Percentiles rank a stretch among this genome's conserved stretches.
These are phyloP conservation scores for Vollenhovia emeryi DNA, from an alignment of 1,140 invertebrate species.

Conservation along the genomic window DNA sequence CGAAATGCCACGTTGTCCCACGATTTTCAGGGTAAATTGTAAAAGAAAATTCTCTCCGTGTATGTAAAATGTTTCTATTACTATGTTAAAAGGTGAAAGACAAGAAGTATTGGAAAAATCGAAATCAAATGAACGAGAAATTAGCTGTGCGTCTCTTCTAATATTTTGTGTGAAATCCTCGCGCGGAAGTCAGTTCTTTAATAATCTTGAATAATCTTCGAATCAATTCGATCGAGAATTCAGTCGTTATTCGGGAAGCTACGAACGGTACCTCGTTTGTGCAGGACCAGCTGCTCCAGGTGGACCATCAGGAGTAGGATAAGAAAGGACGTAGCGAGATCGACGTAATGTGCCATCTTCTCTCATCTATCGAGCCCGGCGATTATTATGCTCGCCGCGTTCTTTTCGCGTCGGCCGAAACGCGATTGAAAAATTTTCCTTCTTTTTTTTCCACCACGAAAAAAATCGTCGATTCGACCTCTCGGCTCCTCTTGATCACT, in stretches of 20 bases:
- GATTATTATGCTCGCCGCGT: neutral
- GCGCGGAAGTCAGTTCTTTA: neutral
- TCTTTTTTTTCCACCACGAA: neutral
- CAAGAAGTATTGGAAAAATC: neutral
- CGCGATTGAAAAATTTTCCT: neutral
- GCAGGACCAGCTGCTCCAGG: constrained; percentile 50
- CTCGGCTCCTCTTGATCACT: neutral
- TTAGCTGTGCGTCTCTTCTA: neutral
- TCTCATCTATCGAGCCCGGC: constrained; percentile 1
- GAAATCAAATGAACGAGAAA: neutral
- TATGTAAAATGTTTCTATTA: too few species aligned
- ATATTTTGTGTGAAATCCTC: neutral
- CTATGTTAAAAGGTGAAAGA: constrained; percentile 1
- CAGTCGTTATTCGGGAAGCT: neutral
- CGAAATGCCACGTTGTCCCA: too few species aligned
- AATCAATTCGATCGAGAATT: neutral
- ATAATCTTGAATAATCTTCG: neutral
- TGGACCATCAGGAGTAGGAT: constrained; percentile 53
- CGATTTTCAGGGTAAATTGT: too few species aligned
- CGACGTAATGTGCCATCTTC: constrained; percentile 53
- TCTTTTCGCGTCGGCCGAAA: neutral
- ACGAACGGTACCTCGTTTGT: constrained; percentile 54
- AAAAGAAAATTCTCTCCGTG: too few species aligned
- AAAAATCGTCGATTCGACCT: neutral
- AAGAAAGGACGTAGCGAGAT: constrained; percentile 34